A percentile compares a stretch with the other conserved stretches of the same genome.
phyloP scores from a whole-genome alignment of 2,113 vertebrate genomes.

The Prietella phreatophila region DNA sequence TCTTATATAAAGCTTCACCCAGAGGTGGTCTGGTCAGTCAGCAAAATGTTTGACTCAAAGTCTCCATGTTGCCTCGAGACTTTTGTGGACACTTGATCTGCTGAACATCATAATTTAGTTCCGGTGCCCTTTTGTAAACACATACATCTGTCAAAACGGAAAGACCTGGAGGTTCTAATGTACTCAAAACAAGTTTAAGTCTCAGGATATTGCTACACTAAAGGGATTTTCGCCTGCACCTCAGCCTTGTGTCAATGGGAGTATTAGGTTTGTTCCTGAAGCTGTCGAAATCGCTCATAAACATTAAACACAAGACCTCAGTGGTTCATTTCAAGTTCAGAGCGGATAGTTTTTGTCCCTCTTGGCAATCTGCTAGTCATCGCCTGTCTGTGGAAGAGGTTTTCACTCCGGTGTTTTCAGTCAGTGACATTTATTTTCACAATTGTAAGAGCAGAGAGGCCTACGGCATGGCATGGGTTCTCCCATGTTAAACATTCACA shows the following conservation, averaged over 20 bases:
- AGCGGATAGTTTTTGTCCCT: conserved; percentile 47
- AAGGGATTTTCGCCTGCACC: conserved; percentile 13
- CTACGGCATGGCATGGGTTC: neutral
- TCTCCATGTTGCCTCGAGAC: neutral
- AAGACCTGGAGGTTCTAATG: conserved; percentile 28
- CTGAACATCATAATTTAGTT: conserved; percentile 9
- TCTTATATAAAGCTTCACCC: neutral
- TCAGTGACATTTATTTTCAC: conserved; percentile 47
- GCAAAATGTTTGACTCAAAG: neutral
- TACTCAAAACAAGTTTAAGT: conserved; percentile 26
- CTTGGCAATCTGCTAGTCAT: conserved; percentile 38
- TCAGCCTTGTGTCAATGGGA: conserved; percentile 7
- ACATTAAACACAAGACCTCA: conserved; percentile 28
- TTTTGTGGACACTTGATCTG: neutral
- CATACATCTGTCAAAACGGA: neutral
- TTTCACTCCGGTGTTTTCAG: conserved; percentile 37
- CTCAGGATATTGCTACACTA: conserved; percentile 33
- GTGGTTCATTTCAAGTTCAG: conserved; percentile 54
- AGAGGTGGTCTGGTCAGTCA: neutral
- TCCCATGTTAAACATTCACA: conserved; percentile 10
- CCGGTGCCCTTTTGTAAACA: neutral
- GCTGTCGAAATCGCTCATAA: conserved; percentile 21
- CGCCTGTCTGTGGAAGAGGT: neutral
- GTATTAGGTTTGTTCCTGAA: conserved; percentile 30
- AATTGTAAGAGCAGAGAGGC: conserved; percentile 16